phyloP scores from a whole-genome alignment of 2,888 invertebrate genomes.

The Melanchra persicariae region DNA sequence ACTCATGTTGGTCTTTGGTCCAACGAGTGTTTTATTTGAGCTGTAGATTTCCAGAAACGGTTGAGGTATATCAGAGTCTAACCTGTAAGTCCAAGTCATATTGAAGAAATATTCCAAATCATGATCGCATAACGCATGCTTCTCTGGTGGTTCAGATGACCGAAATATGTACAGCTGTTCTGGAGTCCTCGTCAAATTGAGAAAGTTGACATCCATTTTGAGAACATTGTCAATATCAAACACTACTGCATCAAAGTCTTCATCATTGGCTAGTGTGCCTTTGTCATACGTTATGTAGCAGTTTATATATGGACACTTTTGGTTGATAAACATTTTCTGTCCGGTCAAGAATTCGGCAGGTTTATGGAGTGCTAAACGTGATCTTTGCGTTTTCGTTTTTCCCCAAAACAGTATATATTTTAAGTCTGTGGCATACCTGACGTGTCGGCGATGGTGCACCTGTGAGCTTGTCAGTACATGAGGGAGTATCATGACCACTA shows the following conservation, averaged over 20 bases:
- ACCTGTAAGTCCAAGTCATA: slow-evolving; percentile 86
- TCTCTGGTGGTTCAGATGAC: slow-evolving; percentile 78
- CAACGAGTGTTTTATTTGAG: slow-evolving; percentile 71
- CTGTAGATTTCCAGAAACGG: slow-evolving; percentile 79
- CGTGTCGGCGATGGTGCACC: slow-evolving; percentile 33
- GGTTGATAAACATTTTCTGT: slow-evolving; percentile 78
- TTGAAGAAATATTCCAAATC: slow-evolving; percentile 84
- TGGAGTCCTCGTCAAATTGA: slow-evolving; percentile 73
- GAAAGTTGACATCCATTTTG: slow-evolving; percentile 64
- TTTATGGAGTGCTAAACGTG: slow-evolving; percentile 56
- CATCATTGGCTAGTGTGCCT: slow-evolving; percentile 69
- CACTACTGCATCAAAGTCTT: slow-evolving; percentile 82
- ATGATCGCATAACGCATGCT: slow-evolving; percentile 78
- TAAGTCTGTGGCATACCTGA: slow-evolving; percentile 78
- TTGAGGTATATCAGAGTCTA: slow-evolving; percentile 82
- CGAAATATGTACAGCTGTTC: slow-evolving; percentile 83
- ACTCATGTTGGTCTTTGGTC: slow-evolving; percentile 74
- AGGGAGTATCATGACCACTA: slow-evolving; percentile 73
- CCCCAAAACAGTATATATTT: slow-evolving; percentile 86
- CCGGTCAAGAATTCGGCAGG: slow-evolving; percentile 70
- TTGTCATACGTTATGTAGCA: slow-evolving; percentile 83
- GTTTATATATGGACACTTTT: slow-evolving; percentile 81
- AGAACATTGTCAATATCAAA: slow-evolving; percentile 76
- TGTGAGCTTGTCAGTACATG: slow-evolving; percentile 63
- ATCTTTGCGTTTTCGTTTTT: slow-evolving; percentile 55